phyloP scores from a whole-genome alignment of 2,113 vertebrate genomes.

The Emberiza fucata region DNA sequence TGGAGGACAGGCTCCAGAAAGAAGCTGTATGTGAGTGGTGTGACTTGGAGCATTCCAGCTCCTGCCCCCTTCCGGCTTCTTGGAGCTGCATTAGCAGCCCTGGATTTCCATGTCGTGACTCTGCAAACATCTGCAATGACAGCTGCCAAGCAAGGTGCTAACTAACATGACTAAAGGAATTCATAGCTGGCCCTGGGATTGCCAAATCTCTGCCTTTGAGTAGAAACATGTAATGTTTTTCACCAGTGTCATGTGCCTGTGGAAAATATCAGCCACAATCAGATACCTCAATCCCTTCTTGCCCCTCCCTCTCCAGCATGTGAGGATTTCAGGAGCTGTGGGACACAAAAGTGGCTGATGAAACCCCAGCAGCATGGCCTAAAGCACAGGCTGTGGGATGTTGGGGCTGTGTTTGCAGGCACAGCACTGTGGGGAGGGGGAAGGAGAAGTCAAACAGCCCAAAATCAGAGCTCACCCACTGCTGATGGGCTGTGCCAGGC shows the following conservation, averaged over 20 bases:
- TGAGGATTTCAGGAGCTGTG: not conserved
- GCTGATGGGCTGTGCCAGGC: not conserved
- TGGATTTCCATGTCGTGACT: not conserved
- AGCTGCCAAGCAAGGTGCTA: not conserved
- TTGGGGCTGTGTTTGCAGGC: not conserved
- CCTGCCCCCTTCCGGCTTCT: not conserved
- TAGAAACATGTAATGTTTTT: not conserved
- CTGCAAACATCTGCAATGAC: not conserved
- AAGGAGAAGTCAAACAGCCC: not conserved
- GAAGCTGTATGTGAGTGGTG: not conserved
- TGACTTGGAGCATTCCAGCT: not conserved
- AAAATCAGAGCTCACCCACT: not conserved
- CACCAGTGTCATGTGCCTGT: not conserved
- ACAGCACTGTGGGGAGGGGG: not conserved
- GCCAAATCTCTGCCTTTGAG: not conserved
- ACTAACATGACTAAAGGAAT: not conserved
- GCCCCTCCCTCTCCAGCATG: not conserved
- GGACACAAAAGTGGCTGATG: not conserved
- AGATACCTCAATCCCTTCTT: not conserved
- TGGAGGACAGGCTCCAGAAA: not conserved
- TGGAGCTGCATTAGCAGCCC: not conserved
- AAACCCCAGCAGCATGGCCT: not conserved
- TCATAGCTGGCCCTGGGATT: not conserved
- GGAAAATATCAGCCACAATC: not conserved
- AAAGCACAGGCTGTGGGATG: not conserved